Base-by-base conservation (phyloP, 2,113 vertebrate species). In the Malurus melanocephalus region DNA sequence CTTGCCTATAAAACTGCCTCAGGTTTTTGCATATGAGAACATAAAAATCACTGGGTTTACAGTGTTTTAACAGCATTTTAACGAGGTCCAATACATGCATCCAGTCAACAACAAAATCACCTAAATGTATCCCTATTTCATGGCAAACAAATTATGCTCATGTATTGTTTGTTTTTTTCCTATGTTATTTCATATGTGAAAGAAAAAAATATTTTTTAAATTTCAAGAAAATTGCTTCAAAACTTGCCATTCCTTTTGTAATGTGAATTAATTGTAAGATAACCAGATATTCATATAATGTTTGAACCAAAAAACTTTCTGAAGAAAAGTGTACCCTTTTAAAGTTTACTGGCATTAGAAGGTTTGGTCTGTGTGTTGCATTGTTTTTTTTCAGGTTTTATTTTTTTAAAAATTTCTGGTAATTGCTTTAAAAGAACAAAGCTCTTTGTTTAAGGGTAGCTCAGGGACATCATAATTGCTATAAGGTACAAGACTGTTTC, bases 361-460 rank as follows among this genome's bases (percentile, higher is more conserved):
- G 49, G 15, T 73, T 76, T 73, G 32, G 18, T 65, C 49, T 88
- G 28, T 83, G 48, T 46, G 46, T 69, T 81, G 35, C 0, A 0
- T 32, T 88, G 68, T 23, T 90, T 90, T 92, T 78, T 75, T 27
- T 87, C 61, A 60, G 16, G n/a, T 88, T 87, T 82, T 87, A 76
- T 96, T 96, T 96, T 95, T 92, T 94, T 88, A 71, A 64, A 81
- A 91, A 96, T 92, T 98, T 97, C 97, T 98, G 96, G 97, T 98
- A 98, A 98, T 97, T 96, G 97, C 97, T 97, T 96, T 96, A 94
- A 94, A 96, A 97, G 97, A 97, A 97, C 97, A 97, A 96, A 97
- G 97, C 97, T 98, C 97, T 98, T 96, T 98, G 97, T 98, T 98
- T 98, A 98, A 98, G 93, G 93, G 94, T 96, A 96, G 97, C 97